Base-by-base conservation (phyloP, 2,113 vertebrate species). In the Salvelinus sp. region DNA sequence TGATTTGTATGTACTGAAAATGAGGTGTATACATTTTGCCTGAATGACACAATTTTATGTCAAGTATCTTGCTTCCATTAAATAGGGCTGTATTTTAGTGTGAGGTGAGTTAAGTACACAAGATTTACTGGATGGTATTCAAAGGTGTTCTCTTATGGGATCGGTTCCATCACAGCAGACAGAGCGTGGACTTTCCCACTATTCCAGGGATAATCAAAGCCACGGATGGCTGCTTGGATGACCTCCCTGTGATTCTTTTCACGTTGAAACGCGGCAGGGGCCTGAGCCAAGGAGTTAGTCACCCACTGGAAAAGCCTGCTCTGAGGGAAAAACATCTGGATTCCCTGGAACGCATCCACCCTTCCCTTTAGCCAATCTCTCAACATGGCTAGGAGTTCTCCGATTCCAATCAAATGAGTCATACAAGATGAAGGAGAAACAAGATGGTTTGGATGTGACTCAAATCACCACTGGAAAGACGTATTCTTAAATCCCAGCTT, bases 281-380 rank as follows among this genome's bases (percentile, higher is more conserved):
- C 23, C 64, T 16, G 10, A 50, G 63, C 73, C 64, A 75, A 67
- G 22, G 33, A 5, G 62, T 74, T 63, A 74, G 62, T 74, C 73
- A 74, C 64, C 38, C 38, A 33, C 25, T 48, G 66, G 73, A 67
- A 67, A 75, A 75, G 73, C 73, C 64, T 44, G 27, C 66, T 50
- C 62, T 50, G 72, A 47, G 73, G 62, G 62, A 74, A 74, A 44
- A 74, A 74, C 72, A 74, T 63, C 62, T 74, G 58, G 30, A 63
- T 58, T 64, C 71, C 25, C 25, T 68, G 57, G 28, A 68, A 68
- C 38, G 58, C 28, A 38, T 63, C 58, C 14, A n/a, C n/a, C 22
- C 23, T 38, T 63, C 20, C 60, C n/a, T 73, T 62, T 73, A 38
- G 69, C 38, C 28, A 63, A 71, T 48, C 23, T 54, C 27, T 23